Conservation (phyloP, 2,888 invertebrate genomes). For the Tachina lurida region DNA sequence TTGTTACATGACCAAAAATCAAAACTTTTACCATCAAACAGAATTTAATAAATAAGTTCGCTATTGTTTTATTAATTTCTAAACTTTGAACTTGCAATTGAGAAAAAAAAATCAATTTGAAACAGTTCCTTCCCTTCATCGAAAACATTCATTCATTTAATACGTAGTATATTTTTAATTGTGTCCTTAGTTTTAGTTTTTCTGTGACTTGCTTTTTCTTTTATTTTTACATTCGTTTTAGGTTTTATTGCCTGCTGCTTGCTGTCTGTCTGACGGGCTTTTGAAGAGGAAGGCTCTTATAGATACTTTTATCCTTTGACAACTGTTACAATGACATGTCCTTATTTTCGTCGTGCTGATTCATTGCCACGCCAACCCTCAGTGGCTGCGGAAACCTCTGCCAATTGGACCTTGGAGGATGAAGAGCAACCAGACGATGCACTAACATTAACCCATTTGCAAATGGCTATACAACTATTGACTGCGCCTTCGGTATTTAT, state of each 20-base stretch:
- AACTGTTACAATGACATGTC: slow-evolving; percentile 80
- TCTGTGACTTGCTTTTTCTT: slow-evolving; percentile 3
- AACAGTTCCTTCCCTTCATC: background rate
- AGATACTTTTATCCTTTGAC: slow-evolving; percentile 23
- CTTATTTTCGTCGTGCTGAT: slow-evolving; percentile 81
- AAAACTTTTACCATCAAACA: no score
- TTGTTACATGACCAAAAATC: no score
- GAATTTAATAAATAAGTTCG: background rate
- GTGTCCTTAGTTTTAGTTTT: slow-evolving; percentile 3
- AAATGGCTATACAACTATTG: slow-evolving; percentile 90
- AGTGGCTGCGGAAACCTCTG: slow-evolving; percentile 78
- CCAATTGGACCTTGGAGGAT: slow-evolving; percentile 81
- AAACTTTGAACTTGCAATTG: slow-evolving; percentile 67
- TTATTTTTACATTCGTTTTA: slow-evolving; percentile 16
- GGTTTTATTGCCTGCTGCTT: slow-evolving; percentile 51
- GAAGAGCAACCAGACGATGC: slow-evolving; percentile 82
- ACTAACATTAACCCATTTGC: slow-evolving; percentile 88
- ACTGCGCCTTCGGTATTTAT: slow-evolving; percentile 91
- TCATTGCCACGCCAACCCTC: slow-evolving; percentile 81
- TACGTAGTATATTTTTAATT: slow-evolving; percentile 43
- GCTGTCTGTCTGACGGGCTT: slow-evolving; percentile 34
- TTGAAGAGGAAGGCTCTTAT: slow-evolving; percentile 47
- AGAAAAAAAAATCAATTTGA: slow-evolving; percentile 26
- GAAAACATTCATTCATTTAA: background rate
- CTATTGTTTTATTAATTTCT: slow-evolving; percentile 1